A percentile compares a stretch with the other conserved stretches of the same genome.
Evolutionary conservation across 2,113 vertebrate species (phyloP).

Genomic region (Phalacrocorax carbo): DNA sequence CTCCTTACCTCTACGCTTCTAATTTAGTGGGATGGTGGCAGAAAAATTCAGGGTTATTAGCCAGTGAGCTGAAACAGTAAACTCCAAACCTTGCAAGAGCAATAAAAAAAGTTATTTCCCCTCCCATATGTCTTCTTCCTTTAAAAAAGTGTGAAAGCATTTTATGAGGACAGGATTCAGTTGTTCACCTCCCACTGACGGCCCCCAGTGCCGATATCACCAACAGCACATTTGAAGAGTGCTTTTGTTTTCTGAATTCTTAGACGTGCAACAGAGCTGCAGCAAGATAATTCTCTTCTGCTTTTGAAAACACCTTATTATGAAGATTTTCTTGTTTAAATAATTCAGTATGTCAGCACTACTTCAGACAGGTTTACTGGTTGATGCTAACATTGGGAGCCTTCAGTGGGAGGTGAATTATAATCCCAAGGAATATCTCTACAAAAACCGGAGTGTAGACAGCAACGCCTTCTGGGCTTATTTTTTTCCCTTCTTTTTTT

Average conservation of each 20-base stretch:
- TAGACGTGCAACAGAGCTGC: not conserved
- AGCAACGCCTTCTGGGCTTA: not conserved
- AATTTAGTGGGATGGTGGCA: not conserved
- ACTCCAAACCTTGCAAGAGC: not conserved
- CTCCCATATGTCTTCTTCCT: not conserved
- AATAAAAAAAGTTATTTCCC: not conserved
- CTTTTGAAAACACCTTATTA: not conserved
- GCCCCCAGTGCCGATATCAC: not conserved
- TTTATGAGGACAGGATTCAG: not conserved
- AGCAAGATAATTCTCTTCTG: not conserved
- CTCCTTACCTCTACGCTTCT: not conserved
- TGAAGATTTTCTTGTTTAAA: not conserved
- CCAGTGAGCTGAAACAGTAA: not conserved
- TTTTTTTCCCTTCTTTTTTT: not conserved
- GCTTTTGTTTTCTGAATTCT: not conserved
- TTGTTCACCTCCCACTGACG: not conserved
- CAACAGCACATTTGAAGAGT: not conserved
- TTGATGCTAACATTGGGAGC: not conserved
- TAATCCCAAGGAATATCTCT: not conserved
- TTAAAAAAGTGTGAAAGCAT: not conserved
- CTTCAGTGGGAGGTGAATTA: not conserved
- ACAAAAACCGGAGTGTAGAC: not conserved
- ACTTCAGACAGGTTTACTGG: not conserved
- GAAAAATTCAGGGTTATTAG: not conserved
- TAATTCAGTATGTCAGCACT: not conserved